Conservation (phyloP, 2,888 invertebrate genomes). For the Lasioglossum morio region DNA sequence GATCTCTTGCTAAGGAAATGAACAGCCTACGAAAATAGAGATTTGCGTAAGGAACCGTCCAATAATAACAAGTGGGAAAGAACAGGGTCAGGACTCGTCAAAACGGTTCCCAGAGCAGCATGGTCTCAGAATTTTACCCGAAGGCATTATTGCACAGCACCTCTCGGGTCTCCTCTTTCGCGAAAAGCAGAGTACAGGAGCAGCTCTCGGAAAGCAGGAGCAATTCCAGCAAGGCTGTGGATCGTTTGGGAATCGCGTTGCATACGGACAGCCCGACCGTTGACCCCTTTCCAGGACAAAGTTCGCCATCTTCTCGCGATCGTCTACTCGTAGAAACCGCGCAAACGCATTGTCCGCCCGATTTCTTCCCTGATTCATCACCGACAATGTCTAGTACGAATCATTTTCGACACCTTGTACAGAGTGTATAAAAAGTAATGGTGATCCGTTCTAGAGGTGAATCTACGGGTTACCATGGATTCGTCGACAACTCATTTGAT, state of each 20-base stretch:
- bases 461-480: too few species aligned
- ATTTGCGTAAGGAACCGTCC: background rate
- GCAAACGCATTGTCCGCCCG: background rate
- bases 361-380: background rate
- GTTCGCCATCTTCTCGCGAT: background rate
- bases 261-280: slow-evolving; percentile 58
- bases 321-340: background rate
- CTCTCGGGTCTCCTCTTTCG: background rate
- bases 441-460: too few species aligned
- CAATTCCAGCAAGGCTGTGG: slow-evolving; percentile 49
- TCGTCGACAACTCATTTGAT: too few species aligned
- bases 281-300: slow-evolving; percentile 61
- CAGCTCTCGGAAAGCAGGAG: slow-evolving; percentile 1
- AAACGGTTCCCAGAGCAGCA: background rate
- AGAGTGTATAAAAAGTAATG: background rate
- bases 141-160: background rate
- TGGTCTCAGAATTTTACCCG: background rate
- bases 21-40: background rate
- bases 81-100: background rate
- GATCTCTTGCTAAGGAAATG: background rate
- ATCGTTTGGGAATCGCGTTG: slow-evolving; percentile 48
- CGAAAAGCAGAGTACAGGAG: background rate
- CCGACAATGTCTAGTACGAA: background rate
- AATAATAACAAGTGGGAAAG: background rate
- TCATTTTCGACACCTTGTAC: background rate